A percentile compares a stretch with the other conserved stretches of the same genome.
These are phyloP conservation scores for Oreochromis niloticus DNA, from an alignment of 2,113 vertebrate species.

Conservation along the genomic window DNA sequence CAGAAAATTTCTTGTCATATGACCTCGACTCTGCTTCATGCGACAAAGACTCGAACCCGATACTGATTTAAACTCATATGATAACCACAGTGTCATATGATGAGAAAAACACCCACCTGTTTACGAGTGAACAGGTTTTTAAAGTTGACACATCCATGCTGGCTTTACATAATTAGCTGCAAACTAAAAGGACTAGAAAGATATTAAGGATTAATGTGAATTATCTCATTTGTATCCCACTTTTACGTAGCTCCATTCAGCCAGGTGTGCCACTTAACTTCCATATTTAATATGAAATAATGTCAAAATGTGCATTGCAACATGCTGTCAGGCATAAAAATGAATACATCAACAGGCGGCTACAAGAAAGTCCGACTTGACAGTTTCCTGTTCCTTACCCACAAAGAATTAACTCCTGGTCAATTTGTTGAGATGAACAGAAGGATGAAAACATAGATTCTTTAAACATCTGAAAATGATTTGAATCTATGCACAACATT, in stretches of 20 bases:
- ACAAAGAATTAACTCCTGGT: not conserved
- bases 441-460: not conserved
- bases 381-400: not conserved
- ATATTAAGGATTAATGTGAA: not conserved
- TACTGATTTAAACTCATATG: not conserved
- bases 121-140: not conserved
- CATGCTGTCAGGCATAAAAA: not conserved
- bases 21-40: not conserved
- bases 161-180: not conserved
- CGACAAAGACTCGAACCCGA: not conserved
- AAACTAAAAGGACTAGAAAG: not conserved
- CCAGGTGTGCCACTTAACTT: not conserved
- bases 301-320: not conserved
- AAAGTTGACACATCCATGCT: not conserved
- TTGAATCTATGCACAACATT: not conserved
- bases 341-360: not conserved
- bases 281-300: not conserved
- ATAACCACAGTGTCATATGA: not conserved
- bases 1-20: not conserved
- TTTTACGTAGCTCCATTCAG: not conserved
- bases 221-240: not conserved
- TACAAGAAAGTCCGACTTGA: not conserved
- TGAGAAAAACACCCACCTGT: not conserved
- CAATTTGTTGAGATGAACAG: not conserved
- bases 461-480: not conserved